These are phyloP conservation scores for Alviniconcha marisindica DNA, from an alignment of 1,140 invertebrate genomes.

Conservation along the genomic window DNA sequence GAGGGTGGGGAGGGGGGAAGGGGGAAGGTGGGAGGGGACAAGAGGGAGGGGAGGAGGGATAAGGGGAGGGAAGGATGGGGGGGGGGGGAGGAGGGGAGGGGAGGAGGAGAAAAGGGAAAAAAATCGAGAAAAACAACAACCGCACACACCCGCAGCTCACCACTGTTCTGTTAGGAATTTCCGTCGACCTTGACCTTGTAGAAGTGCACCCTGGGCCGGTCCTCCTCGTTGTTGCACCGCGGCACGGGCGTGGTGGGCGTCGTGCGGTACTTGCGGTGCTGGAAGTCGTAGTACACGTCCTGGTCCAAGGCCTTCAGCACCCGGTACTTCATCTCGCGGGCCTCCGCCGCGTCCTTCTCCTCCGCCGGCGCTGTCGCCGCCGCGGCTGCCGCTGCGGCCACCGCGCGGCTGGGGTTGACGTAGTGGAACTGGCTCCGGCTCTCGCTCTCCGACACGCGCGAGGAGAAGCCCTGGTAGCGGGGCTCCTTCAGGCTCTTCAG, in stretches of 20 bases:
- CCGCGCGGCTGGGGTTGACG: slow-evolving; percentile 21
- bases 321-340: slow-evolving; percentile 39
- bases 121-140: too few species aligned
- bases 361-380: background rate
- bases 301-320: slow-evolving; percentile 49
- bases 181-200: slow-evolving; percentile 47
- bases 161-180: background rate
- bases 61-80: too few species aligned
- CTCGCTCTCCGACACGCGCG: slow-evolving; percentile 40
- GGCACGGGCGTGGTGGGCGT: background rate
- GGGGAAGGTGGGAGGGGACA: too few species aligned
- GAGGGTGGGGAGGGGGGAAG: too few species aligned
- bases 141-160: background rate
- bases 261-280: slow-evolving; percentile 48
- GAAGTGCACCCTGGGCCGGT: slow-evolving; percentile 49
- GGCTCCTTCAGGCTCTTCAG: slow-evolving; percentile 23
- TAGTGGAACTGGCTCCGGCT: slow-evolving; percentile 42
- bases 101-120: too few species aligned
- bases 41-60: too few species aligned
- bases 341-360: background rate
- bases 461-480: slow-evolving; percentile 46
- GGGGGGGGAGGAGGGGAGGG: too few species aligned
- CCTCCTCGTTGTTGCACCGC: slow-evolving; percentile 4
- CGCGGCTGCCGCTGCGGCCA: background rate
- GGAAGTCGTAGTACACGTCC: slow-evolving; percentile 49